phyloP scores from a whole-genome alignment of 2,797 vertebrate genomes.

The Schizopygopsis malacanthus region DNA sequence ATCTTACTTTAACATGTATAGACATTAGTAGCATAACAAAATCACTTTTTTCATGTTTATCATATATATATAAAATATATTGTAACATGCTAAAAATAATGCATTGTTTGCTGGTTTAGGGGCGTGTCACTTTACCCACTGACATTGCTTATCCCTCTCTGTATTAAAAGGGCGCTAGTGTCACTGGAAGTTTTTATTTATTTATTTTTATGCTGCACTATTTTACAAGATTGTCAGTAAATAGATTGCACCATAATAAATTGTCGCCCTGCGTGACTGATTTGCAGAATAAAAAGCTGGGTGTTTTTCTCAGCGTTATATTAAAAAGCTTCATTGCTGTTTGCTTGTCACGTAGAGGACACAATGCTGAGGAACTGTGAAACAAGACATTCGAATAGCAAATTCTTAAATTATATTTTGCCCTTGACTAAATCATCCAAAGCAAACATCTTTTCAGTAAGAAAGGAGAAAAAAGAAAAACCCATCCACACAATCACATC shows the following conservation, averaged over 20 bases:
- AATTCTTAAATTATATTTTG: not conserved
- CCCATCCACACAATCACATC: not conserved
- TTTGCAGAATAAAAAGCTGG: not conserved
- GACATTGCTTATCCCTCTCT: not conserved
- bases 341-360: conserved; percentile 23
- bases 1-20: not conserved
- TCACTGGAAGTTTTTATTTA: not conserved
- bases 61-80: not conserved
- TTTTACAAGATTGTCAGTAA: conserved; percentile 18
- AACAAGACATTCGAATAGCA: not conserved
- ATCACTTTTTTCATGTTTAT: not conserved
- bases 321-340: conserved; percentile 16
- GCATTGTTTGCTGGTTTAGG: not conserved
- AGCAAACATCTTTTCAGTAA: not conserved
- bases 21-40: not conserved
- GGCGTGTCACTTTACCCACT: not conserved
- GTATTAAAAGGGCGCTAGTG: not conserved
- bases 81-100: not conserved
- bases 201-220: not conserved
- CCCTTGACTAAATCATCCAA: conserved; percentile 12
- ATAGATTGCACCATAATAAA: conserved; percentile 30
- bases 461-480: not conserved
- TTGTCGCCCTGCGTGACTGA: not conserved
- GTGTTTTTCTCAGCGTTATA: not conserved
- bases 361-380: not conserved